These are phyloP conservation scores for Empis livida DNA, from an alignment of 2,888 invertebrate genomes.

Conservation along the genomic window DNA sequence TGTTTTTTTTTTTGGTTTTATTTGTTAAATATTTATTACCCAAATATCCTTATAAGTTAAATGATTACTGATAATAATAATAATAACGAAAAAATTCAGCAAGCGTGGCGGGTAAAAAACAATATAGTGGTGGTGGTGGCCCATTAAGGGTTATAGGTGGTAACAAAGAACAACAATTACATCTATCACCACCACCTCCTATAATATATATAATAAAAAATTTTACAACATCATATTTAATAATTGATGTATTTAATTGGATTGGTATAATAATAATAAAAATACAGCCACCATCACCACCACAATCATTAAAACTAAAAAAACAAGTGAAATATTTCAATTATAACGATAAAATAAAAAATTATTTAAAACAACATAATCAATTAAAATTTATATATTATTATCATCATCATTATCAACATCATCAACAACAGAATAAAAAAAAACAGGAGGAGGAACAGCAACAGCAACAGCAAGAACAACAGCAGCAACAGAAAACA, in stretches of 20 bases:
- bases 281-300: neutral
- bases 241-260: too few species aligned
- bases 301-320: neutral
- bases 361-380: neutral
- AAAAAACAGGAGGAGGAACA: neutral
- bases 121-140: conserved; percentile 20
- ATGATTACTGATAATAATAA: conserved; percentile 15
- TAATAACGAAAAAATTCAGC: conserved; percentile 34
- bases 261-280: too few species aligned
- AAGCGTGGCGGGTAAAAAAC: conserved; percentile 40
- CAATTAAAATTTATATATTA: neutral
- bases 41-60: conserved; percentile 7
- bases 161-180: conserved; percentile 13
- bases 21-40: conserved; percentile 6
- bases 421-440: neutral
- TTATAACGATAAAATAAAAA: too few species aligned
- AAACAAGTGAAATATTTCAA: neutral
- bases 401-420: neutral
- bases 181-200: conserved; percentile 3
- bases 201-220: neutral
- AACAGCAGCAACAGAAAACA: neutral
- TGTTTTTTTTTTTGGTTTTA: neutral
- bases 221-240: neutral
- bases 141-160: conserved; percentile 13
- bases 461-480: neutral